Evolutionary conservation across 2,113 vertebrate genomes (phyloP).

Genomic region (Myotis brandtii): DNA sequence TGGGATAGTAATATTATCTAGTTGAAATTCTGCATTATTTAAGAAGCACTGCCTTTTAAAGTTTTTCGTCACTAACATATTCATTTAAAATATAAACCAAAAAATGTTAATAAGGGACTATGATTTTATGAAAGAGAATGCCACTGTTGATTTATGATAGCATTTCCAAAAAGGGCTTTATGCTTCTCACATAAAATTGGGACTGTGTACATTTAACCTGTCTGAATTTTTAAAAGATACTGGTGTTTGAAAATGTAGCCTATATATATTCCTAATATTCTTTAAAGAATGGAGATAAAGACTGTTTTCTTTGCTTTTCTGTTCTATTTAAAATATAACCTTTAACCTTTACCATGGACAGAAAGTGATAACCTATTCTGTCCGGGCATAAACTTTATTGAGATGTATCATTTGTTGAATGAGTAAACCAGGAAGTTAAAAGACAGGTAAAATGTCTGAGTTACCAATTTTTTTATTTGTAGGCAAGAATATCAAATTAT

Average conservation of each 20-base stretch:
- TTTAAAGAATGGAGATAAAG: slow-evolving; percentile 54
- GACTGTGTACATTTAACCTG: slow-evolving; percentile 57
- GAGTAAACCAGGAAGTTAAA: slow-evolving; percentile 42
- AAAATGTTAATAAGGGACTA: slow-evolving; percentile 21
- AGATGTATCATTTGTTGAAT: slow-evolving; percentile 51
- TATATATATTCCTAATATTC: slow-evolving; percentile 56
- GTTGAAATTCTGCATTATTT: slow-evolving; percentile 48
- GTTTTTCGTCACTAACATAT: slow-evolving; percentile 52
- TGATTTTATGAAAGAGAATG: slow-evolving; percentile 49
- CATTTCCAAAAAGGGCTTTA: slow-evolving; percentile 74
- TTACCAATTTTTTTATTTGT: neutral
- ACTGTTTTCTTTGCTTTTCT: slow-evolving; percentile 34
- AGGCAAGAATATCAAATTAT: neutral
- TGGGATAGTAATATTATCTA: slow-evolving; percentile 13
- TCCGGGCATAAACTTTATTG: slow-evolving; percentile 28
- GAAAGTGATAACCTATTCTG: neutral
- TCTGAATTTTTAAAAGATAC: slow-evolving; percentile 65
- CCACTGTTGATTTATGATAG: slow-evolving; percentile 41
- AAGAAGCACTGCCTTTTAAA: neutral
- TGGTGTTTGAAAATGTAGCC: slow-evolving; percentile 70
- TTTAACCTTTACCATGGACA: slow-evolving; percentile 6
- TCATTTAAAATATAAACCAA: slow-evolving; percentile 48
- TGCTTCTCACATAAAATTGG: slow-evolving; percentile 55
- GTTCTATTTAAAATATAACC: slow-evolving; percentile 49
- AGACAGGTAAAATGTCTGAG: slow-evolving; percentile 21